A percentile compares a stretch with the other conserved stretches of the same genome.
These are phyloP conservation scores for Seriola quinqueradiata DNA, from an alignment of 2,113 vertebrate genomes.

Conservation along the genomic window DNA sequence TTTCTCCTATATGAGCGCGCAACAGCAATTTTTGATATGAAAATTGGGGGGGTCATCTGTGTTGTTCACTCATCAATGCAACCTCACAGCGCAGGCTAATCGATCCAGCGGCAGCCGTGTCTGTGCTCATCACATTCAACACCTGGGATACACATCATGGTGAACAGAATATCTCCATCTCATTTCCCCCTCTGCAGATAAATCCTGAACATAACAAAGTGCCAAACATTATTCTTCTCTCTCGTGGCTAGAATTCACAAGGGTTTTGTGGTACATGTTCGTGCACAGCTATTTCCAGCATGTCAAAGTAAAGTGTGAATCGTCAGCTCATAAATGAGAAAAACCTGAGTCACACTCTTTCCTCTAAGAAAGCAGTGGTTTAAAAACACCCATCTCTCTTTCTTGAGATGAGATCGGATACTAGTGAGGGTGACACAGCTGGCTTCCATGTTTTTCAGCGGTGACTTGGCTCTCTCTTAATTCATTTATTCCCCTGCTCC, in stretches of 20 bases:
- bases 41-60: slow-evolving; percentile 24
- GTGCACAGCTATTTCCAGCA: slow-evolving; percentile 3
- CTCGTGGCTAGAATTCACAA: neutral
- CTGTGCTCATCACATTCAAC: slow-evolving; percentile 24
- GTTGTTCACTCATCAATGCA: slow-evolving; percentile 55
- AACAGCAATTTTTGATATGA: slow-evolving; percentile 23
- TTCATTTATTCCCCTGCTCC: slow-evolving; percentile 44
- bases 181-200: slow-evolving; percentile 7
- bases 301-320: neutral
- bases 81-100: slow-evolving; percentile 39
- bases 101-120: slow-evolving; percentile 19
- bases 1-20: neutral
- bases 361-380: slow-evolving; percentile 1
- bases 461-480: slow-evolving; percentile 42
- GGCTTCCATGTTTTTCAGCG: slow-evolving; percentile 19
- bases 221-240: neutral
- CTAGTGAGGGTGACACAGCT: slow-evolving; percentile 4
- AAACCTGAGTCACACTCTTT: neutral
- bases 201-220: slow-evolving; percentile 3
- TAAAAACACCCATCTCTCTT: neutral
- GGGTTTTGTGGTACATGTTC: neutral
- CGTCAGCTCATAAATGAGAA: neutral
- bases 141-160: slow-evolving; percentile 16
- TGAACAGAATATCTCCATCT: slow-evolving; percentile 26
- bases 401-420: slow-evolving; percentile 8